A percentile compares a stretch with the other conserved stretches of the same genome.
Conservation (phyloP, 2,888 invertebrate species). For the Adineta ricciae region DNA sequence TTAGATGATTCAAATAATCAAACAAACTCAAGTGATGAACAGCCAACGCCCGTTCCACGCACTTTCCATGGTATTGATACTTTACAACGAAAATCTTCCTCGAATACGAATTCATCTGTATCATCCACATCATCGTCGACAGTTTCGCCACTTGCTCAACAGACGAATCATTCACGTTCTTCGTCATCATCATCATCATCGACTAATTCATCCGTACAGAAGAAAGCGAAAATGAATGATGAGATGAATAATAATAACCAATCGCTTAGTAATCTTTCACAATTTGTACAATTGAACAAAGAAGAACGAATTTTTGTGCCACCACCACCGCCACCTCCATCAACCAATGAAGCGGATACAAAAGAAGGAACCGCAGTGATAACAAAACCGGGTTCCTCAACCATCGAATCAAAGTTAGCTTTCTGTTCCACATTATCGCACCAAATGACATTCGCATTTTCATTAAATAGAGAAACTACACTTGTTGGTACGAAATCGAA, state of each 20-base stretch:
- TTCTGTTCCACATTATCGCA: background rate
- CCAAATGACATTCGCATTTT: no score
- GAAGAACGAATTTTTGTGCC: background rate
- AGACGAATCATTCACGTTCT: background rate
- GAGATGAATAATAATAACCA: background rate
- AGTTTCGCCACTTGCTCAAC: background rate
- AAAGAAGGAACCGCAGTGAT: background rate
- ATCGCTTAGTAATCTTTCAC: background rate
- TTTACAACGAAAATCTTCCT: background rate
- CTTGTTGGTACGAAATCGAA: background rate
- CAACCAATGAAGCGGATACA: background rate
- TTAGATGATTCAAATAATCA: background rate
- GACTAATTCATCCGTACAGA: background rate
- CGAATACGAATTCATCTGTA: background rate
- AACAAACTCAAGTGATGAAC: background rate
- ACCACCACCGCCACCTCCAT: background rate
- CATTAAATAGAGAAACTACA: background rate
- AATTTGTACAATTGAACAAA: constrained; percentile 3
- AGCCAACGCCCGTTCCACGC: background rate
- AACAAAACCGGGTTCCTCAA: background rate
- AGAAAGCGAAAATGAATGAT: background rate
- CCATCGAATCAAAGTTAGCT: background rate
- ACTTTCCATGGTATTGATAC: background rate
- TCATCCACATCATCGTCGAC: background rate
- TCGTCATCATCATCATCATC: background rate